Base-by-base conservation (phyloP, 2,113 vertebrate species). In the Gallinago paraguaiae region DNA sequence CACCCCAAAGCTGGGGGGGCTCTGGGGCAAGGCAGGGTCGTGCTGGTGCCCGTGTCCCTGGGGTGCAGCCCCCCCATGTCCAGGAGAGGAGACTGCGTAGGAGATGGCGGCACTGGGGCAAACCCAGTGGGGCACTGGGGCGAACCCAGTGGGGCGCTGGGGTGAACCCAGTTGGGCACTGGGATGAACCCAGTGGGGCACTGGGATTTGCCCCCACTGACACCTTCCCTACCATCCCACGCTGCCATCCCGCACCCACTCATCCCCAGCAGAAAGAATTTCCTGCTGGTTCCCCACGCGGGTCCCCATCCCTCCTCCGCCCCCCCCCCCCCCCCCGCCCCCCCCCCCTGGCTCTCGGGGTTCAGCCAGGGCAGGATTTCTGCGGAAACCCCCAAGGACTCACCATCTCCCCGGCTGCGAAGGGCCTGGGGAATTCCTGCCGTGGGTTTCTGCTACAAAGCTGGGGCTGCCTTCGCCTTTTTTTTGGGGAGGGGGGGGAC, bases 1-100 rank as follows among this genome's bases (percentile, higher is more conserved):
- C 7, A 4, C 37, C 1, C 39, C 39, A 39, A 39, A 39, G 39
- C 39, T 39, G 0, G 46, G 14, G 5, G 50, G 64, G 20, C 37
- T 65, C 25, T 11, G 57, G 50, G 35, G 4, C 13, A 18, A n/a
- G 39, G 8, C 15, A 25, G 31, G 56, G 41, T 16, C 41, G 33
- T 1, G 0, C 20, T 17, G 56, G 3, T 2, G 14, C 1, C 0
- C 0, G 2, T 5, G 13, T 43, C 30, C 14, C 35, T 23, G 61
- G 51, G 37, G 27, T 2, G 17, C 57, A 39, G 71, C 39, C 13
- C 8, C 37, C 24, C 1, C 39, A 0, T 0, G 5, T 11, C 11
- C 60, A 10, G 37, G 33, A 59, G 27, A 6, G 25, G 53, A 22
- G 51, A 46, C 0, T 0, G 5, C 27, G 8, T 7, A 27, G 59